Evolutionary conservation across 2,113 vertebrate species (phyloP), one percentile per base, ranked within the genome.

Genomic region (Helogale parvula): DNA sequence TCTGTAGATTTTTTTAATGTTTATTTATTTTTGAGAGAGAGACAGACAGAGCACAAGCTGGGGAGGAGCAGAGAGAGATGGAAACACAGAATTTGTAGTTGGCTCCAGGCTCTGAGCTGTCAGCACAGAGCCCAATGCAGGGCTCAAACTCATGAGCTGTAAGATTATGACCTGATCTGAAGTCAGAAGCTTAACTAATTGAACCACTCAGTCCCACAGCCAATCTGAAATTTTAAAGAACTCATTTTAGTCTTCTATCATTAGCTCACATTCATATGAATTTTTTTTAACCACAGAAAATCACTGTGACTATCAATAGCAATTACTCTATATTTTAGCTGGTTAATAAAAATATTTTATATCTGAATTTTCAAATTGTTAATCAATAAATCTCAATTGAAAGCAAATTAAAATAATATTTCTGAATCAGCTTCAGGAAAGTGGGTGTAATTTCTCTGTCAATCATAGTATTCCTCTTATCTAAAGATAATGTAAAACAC

Each of bases 211-310:
- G 57, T 6, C 9, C 7, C 57, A 19, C 57, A 21, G 23, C 45
- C 57, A 74, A 41, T 33, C 35, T 80, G 52, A 84, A 96, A 69
- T 79, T 94, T 91, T 93, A 63, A 86, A 82, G 77, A 79, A 57
- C 1, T 4, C n/a, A 90, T 50, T 84, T 86, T 89, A 5, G 11
- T 9, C 25, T 72, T 82, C 4, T 81, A 21, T 33, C 29, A 15
- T 83, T 57, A 88, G 23, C 25, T 93, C 35, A 79, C 8, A 47
- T 71, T 84, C 72, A 57, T 29, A 3, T 88, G 83, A 45, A 35
- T 38, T 76, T 57, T 57, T 72, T 33, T 92, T 57, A 90, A 68
- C 23, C 31, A 79, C 14, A 47, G 65, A 63, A 54, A 96, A 87
- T 5, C 35, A 50, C 23, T 57, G 12, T 74, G n/a, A 47, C 21